Percentiles rank a stretch among this genome's conserved stretches.
Conservation (phyloP, 2,888 invertebrate genomes). For the Lasioglossum lativentre region DNA sequence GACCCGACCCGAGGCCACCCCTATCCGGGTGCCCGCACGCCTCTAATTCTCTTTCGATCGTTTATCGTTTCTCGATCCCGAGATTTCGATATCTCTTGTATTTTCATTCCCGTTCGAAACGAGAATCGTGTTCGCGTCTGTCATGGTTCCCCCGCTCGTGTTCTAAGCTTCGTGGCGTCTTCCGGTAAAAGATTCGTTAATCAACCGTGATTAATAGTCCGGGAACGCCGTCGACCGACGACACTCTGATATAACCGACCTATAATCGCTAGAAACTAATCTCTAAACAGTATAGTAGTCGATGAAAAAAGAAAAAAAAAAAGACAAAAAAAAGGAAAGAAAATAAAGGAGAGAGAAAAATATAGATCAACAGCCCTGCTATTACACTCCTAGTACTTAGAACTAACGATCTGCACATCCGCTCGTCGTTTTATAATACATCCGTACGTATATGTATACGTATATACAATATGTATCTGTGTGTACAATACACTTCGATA, state of each 20-base stretch:
- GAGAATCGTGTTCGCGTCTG: slow-evolving; percentile 55
- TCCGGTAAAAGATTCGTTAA: slow-evolving; percentile 36
- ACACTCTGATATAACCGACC: slow-evolving; percentile 30
- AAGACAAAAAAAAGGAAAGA: slow-evolving; percentile 3
- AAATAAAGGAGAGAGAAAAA: slow-evolving; percentile 9
- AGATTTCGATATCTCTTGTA: neutral
- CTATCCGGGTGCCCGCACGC: neutral
- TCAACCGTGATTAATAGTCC: slow-evolving; percentile 24
- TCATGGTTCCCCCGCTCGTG: slow-evolving; percentile 78
- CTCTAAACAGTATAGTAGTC: slow-evolving; percentile 58
- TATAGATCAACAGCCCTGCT: slow-evolving; percentile 73
- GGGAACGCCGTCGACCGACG: slow-evolving; percentile 25
- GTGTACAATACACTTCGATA: slow-evolving; percentile 74
- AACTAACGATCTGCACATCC: slow-evolving; percentile 59
- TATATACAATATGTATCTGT: slow-evolving; percentile 63
- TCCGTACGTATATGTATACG: slow-evolving; percentile 60
- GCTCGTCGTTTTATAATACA: slow-evolving; percentile 67
- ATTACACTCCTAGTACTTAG: slow-evolving; percentile 69
- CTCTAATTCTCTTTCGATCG: neutral
- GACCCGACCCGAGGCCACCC: neutral
- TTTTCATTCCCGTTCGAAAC: slow-evolving; percentile 23
- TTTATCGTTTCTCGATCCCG: neutral
- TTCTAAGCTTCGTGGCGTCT: slow-evolving; percentile 50
- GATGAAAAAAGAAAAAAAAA: slow-evolving; percentile 33
- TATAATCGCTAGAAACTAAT: slow-evolving; percentile 68